Evolutionary conservation across 2,113 vertebrate species (phyloP), one percentile per base, ranked within the genome.

Genomic region (Pelobates fuscus): DNA sequence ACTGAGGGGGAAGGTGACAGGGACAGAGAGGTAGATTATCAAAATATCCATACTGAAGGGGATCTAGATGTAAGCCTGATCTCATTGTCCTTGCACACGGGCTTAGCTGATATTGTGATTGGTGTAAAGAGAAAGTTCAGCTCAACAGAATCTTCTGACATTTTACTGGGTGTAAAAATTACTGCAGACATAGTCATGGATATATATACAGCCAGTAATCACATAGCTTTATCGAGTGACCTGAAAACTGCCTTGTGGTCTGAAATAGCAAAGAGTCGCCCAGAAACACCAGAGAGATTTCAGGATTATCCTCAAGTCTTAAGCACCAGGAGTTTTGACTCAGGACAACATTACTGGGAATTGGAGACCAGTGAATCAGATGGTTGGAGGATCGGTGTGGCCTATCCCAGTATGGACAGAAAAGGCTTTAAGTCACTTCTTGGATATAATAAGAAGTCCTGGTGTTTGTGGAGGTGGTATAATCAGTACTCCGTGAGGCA

Each of bases 121-220:
- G 21, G 5, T 23, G 2, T 46, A 25, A 24, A 65, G 24, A 23
- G 37, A 17, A n/a, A 41, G 63, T 8, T 43, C 8, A 5, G 2
- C 17, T 15, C 6, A 5, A 32, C 15, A 20, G 63, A 65, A 18
- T 21, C 32, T 44, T 24, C 37, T 17, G 32, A 15, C 14, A 14
- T 65, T 10, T 17, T 65, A 21, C 63, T 65, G 41, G 63, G 44
- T 20, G 37, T n/a, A n/a, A n/a, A n/a, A n/a, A n/a, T n/a, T n/a
- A n/a, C n/a, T n/a, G n/a, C n/a, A n/a, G n/a, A n/a, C n/a, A n/a
- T n/a, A n/a, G n/a, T n/a, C n/a, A n/a, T n/a, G n/a, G n/a, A n/a
- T n/a, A n/a, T 15, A 24, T 24, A 24, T 24, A 65, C 63, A 6
- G 63, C 63, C 1, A 23, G 7, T 25, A 65, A 43, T 25, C 4